Percentiles rank a stretch among this genome's conserved stretches.
phyloP scores from a whole-genome alignment of 2,113 vertebrate genomes.

The Neopipo cinnamomea region DNA sequence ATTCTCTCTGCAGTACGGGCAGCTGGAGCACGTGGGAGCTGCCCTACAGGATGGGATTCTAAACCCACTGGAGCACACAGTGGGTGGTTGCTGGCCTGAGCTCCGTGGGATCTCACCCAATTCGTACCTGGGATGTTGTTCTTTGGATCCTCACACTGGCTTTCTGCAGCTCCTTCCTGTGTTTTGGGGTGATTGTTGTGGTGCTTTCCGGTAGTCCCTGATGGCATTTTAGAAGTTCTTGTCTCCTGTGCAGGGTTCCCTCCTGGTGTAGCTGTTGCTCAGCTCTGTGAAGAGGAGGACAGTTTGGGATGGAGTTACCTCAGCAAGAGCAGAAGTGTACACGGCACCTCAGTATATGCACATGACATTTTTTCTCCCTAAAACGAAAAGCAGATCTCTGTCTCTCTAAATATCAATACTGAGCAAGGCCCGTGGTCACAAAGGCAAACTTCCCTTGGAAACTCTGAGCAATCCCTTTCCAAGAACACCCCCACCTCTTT shows the following conservation, averaged over 20 bases:
- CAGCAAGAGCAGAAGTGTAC: background rate
- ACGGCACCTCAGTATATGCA: background rate
- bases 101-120: background rate
- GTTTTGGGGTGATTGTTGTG: background rate
- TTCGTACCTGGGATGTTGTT: background rate
- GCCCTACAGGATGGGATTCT: background rate
- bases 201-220: background rate
- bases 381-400: background rate
- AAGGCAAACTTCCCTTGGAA: background rate
- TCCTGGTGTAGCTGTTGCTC: background rate
- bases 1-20: background rate
- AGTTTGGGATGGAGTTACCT: background rate
- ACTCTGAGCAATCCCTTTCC: background rate
- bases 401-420: background rate
- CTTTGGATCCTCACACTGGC: background rate
- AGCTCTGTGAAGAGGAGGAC: background rate
- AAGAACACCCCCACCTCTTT: background rate
- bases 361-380: background rate
- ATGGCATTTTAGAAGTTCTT: background rate
- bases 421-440: background rate
- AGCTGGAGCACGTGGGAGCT: background rate
- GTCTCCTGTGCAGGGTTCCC: background rate
- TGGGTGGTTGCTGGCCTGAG: conserved; percentile 13
- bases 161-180: background rate
- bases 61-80: background rate